Conservation (phyloP, 2,888 invertebrate species). For the Selenia dentaria region DNA sequence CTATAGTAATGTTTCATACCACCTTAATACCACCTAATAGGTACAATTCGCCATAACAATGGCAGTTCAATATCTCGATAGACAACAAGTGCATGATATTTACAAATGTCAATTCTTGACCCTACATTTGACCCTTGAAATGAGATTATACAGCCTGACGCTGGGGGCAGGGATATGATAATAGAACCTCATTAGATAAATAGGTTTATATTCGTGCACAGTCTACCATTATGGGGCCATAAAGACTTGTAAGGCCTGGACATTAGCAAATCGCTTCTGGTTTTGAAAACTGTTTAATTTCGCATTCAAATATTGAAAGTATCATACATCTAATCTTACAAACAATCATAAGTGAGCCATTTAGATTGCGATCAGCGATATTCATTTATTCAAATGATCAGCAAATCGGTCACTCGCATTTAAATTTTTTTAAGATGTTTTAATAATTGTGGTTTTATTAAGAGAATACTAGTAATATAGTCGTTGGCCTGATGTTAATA, state of each 20-base stretch:
- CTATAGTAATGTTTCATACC: too few species aligned
- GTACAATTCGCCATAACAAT: constrained; percentile 20
- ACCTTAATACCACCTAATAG: too few species aligned
- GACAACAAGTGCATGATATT: constrained; percentile 53
- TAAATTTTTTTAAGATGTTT: too few species aligned
- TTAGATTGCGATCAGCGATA: too few species aligned
- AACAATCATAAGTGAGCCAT: too few species aligned
- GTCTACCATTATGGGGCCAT: constrained; percentile 22
- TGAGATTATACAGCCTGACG: constrained; percentile 37
- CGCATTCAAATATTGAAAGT: background rate
- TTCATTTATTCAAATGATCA: too few species aligned
- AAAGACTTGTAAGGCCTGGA: constrained; percentile 11
- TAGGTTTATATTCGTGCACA: constrained; percentile 28
- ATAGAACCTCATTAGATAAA: constrained; percentile 26
- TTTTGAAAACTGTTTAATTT: constrained; percentile 11
- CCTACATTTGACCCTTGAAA: constrained; percentile 46
- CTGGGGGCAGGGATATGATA: constrained; percentile 36
- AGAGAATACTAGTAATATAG: too few species aligned
- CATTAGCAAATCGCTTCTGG: constrained; percentile 22
- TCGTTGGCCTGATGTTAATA: too few species aligned
- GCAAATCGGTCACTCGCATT: too few species aligned
- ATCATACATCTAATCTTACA: too few species aligned
- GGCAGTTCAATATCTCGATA: constrained; percentile 36
- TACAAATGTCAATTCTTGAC: constrained; percentile 66
- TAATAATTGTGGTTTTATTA: too few species aligned